Base-by-base conservation (phyloP, 2,797 vertebrate species). In the Hyperoplus lanceolatus region DNA sequence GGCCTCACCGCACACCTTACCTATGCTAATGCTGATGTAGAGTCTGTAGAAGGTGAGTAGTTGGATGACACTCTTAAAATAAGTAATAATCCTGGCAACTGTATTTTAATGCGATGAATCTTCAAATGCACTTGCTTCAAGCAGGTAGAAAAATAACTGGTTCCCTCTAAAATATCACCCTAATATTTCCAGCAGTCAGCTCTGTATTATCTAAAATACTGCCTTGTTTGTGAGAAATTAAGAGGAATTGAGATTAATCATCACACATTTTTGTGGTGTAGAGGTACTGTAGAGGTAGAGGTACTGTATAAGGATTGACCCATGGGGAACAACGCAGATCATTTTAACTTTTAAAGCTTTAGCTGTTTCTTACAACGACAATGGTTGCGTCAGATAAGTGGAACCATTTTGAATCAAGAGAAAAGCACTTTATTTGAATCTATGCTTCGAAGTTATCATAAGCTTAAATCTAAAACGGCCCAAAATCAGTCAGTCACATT, bases 41-140 rank as follows among this genome's bases (percentile, higher is more conserved):
- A 97, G 76, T 95, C 97, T 0, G 95, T 98, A 72, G 97, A 99
- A 90, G 97, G 98, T 98, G 89, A 96, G 94, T 63, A 15, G 15
- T 50, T 6, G 8, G 13, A 50, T 15, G 38, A 43, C 56, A 49
- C 3, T 61, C 12, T 41, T 6, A 60, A 4, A 39, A 51, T 4
- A 48, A 56, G 14, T 63, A 46, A 38, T 48, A 58, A 43, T 48
- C 4, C 16, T 21, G 39, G 11, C 4, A 57, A 18, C 39, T 62
- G 4, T 21, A 10, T 6, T 49, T 39, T 18, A 3, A 54, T 6
- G 55, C 5, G 0, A 49, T 43, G 48, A 38, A 4, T 43, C 57
- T 60, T 53, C 14, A 61, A 51, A 29, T 29, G 29, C 29, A 29
- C 29, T 29, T 29, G 29, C 50, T 53, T 54, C 21, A 14, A 62